Percentiles rank a stretch among this genome's conserved stretches.
phyloP scores from a whole-genome alignment of 64 coral and sea anemone genomes.

The Astreopora myriophthalma region DNA sequence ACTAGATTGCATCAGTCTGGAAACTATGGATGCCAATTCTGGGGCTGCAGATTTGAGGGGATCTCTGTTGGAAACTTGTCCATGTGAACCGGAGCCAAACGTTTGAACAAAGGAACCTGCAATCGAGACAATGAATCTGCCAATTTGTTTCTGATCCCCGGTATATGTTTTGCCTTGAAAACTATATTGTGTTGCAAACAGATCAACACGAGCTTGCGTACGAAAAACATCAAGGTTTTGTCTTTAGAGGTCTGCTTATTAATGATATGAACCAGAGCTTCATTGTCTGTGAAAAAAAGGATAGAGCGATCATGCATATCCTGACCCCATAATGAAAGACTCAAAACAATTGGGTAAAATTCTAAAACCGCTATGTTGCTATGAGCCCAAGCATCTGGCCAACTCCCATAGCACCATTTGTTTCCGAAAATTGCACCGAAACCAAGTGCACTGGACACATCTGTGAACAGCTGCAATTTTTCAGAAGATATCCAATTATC shows the following conservation, averaged over 20 bases:
- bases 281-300: slow-evolving; percentile 49
- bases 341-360: slow-evolving; percentile 43
- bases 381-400: not conserved
- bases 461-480: slow-evolving; percentile 21
- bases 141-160: not conserved
- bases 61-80: slow-evolving; percentile 30
- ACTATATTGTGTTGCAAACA: slow-evolving; percentile 28
- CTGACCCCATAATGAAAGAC: slow-evolving; percentile 21
- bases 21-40: not conserved
- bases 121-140: slow-evolving; percentile 46
- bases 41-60: not conserved
- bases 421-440: slow-evolving; percentile 48
- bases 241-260: slow-evolving; percentile 15
- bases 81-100: slow-evolving; percentile 47
- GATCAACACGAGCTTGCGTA: not conserved
- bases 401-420: slow-evolving; percentile 25
- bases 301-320: not conserved
- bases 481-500: not conserved
- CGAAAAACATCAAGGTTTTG: slow-evolving; percentile 32
- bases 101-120: slow-evolving; percentile 30
- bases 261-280: not conserved
- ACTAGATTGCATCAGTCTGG: not conserved
- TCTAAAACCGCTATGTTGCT: slow-evolving; percentile 26
- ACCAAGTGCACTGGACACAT: not conserved
- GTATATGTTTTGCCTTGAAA: slow-evolving; percentile 28